Base-by-base conservation (phyloP, 2,888 invertebrate species). In the Cynaeus angustus region DNA sequence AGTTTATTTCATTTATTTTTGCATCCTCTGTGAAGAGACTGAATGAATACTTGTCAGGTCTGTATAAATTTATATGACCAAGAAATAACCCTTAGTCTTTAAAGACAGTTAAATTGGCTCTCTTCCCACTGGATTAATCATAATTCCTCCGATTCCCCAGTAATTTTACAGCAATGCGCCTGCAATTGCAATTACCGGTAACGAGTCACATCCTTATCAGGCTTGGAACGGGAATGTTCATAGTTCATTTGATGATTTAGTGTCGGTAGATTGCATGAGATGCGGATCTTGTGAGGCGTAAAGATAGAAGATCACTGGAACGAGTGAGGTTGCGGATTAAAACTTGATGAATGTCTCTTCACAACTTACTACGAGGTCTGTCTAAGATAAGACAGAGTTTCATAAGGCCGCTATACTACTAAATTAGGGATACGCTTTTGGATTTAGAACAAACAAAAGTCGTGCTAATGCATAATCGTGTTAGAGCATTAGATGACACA, bases 311-410 rank as follows among this genome's bases (percentile, higher is more conserved):
- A 72, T 70, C 69, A 50, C 46, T 55, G 59, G 43, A 71, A 72
- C 72, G 72, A 72, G 66, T 72, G 52, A 69, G 61, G 68, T 72
- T 72, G 66, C 72, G 69, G 69, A 72, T 72, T 72, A 72, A 72
- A 72, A 72, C 66, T 72, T 72, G 72, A 72, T 72, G 72, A 72
- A 72, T 72, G 72, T 66, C 70, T 72, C 70, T 72, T 70, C 72
- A 72, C 66, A 70, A 72, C 69, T 72, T 69, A 58, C 55, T 58
- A 50, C 55, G 30, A 52, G 28, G 52, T 62, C 58, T 71, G 53
- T 68, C 62, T 48, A 59, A 66, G 69, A 70, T 72, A 72, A 72
- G 52, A 46, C 38, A 21, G 48, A 67, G 65, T 69, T 70, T 72
- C 62, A 72, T 71, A 62, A 64, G 46, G 61, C 33, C 53, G 53